Evolutionary conservation across 2,797 vertebrate species (phyloP), one percentile per base, ranked within the genome.

Genomic region (Artibeus lituratus): DNA sequence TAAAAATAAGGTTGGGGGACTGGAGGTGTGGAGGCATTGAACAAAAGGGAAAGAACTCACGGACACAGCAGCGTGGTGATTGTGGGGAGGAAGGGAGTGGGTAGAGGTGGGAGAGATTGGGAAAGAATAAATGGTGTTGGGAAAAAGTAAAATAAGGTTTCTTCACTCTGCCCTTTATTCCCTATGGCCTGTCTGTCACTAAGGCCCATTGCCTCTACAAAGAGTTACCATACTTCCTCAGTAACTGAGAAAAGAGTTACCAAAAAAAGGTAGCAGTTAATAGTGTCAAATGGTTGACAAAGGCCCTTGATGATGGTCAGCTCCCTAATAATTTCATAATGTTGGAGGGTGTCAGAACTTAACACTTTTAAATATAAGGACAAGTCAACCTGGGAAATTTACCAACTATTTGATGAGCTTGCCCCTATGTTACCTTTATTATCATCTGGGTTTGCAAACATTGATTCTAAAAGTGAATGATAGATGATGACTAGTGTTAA

Each of bases 321-420:
- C 22, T 80, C 53, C 42, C 81, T 93, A 87, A 93, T 81, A 86
- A 83, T 87, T 76, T 94, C 70, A 72, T 51, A 84, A 73, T 74
- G 24, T 65, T 95, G 16, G 26, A 87, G 39, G 21, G 55, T 84
- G 49, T 53, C 70, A 90, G 44, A 80, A 84, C 72, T 21, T 91
- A 39, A 76, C 10, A 57, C 81, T 87, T 86, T 83, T 59, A 92
- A 80, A 73, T 84, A 47, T 12, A 69, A 81, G 57, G 91, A 51
- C 16, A 87, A 55, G 69, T 49, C 55, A 94, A n/a, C 15, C 81
- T 76, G 62, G 47, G 81, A 72, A 81, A 57, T 35, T n/a, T 73
- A 32, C 0, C 90, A n/a, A 35, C 26, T 35, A 3, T 84, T 21
- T 62, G 26, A 62, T 39, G 35, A 86, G 35, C 47, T 72, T 72